Evolutionary conservation across 2,113 vertebrate species (phyloP).

Genomic region (Ivindomyrus marchei): DNA sequence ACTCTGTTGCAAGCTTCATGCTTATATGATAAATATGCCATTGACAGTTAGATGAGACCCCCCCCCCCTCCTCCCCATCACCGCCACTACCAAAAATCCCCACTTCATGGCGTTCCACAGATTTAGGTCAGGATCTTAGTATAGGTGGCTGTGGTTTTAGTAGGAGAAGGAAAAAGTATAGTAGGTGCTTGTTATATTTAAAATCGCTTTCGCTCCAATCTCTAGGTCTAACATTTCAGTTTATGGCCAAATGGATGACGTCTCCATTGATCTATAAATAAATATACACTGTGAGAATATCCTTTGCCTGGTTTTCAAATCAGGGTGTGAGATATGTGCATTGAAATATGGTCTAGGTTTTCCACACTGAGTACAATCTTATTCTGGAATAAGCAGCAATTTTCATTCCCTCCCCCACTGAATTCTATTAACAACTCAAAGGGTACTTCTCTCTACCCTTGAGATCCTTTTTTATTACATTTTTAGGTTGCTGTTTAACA

Average conservation of each 20-base stretch:
- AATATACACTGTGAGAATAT: background rate
- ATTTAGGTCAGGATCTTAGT: constrained; percentile 51
- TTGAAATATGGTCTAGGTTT: constrained; percentile 1
- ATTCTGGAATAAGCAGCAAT: constrained; percentile 43
- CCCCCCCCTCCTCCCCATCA: background rate
- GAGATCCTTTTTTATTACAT: background rate
- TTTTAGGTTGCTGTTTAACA: background rate
- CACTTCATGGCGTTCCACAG: background rate
- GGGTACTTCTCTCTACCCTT: constrained; percentile 25
- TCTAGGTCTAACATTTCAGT: background rate
- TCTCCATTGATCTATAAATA: constrained; percentile 10
- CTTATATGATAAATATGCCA: background rate
- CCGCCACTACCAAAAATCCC: background rate
- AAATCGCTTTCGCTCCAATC: background rate
- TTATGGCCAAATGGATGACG: background rate
- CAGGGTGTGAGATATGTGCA: background rate
- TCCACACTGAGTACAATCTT: constrained; percentile 37
- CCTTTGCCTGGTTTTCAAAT: background rate
- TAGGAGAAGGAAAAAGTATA: constrained; percentile 20
- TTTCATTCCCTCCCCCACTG: constrained; percentile 35
- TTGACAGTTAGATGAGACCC: background rate
- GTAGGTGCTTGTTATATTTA: background rate
- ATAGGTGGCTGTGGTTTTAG: constrained; percentile 48
- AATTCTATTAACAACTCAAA: constrained; percentile 36
- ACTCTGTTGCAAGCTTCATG: background rate